Base-by-base conservation (phyloP, 2,888 invertebrate species). In the Tetragonula carbonaria region DNA sequence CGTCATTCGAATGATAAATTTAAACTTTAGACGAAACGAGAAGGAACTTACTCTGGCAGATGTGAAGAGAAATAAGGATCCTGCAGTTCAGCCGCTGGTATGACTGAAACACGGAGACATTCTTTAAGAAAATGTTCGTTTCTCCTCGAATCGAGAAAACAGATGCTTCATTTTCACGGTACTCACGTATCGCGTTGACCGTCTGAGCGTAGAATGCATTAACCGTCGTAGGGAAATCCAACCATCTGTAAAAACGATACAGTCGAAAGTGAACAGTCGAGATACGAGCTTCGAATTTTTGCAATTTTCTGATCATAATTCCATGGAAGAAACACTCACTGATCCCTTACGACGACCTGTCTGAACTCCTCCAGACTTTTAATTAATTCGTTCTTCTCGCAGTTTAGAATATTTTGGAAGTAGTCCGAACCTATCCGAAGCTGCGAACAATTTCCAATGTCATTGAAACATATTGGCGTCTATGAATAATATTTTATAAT, bases 51-150 rank as follows among this genome's bases (percentile, higher is more conserved):
- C 90, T 87, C 84, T 14, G 90, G 89, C 53, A 90, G 75, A 8
- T n/a, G 11, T 13, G 78, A 71, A 0, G 85, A 79, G 53, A 89
- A 90, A 11, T 80, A 82, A 16, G 90, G 88, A 50, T 88, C 83
- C 63, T 88, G 90, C n/a, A 90, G 62, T 23, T 83, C 81, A 13
- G 87, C 87, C 38, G 90, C 88, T 71, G 90, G 88, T 70, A 90
- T 78, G 66, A 85, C 90, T 90, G 53, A n/a, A 76, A 70, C 5
- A 6, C 13, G 16, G 23, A 62, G 16, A 28, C 13, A 21, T 38
- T 45, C 0, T 2, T 21, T 4, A 4, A 45, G 3, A 3, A n/a
- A 38, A 66, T 38, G 4, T 1, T 16, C 5, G 6, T 45, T 66
- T 66, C 11, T 38, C n/a, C 8, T n/a, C 6, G 14, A 55, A 4